phyloP scores from a whole-genome alignment of 2,113 vertebrate species.

The Craseonycteris thonglongyai region DNA sequence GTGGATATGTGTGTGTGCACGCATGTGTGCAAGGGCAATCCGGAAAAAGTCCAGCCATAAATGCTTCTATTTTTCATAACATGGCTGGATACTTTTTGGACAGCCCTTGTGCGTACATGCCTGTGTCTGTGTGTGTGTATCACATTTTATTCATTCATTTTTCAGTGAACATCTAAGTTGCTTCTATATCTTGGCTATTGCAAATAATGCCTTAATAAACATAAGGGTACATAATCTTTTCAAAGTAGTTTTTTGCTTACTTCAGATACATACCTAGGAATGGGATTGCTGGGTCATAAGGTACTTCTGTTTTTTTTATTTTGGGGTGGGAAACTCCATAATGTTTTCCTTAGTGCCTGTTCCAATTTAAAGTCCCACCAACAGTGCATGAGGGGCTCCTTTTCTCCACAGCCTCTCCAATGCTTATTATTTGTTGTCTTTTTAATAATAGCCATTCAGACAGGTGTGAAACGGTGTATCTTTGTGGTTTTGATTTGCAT shows the following conservation, averaged over 20 bases:
- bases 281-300: background rate
- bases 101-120: too few species aligned
- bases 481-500: too few species aligned
- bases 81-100: too few species aligned
- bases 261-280: background rate
- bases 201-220: background rate
- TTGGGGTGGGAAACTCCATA: background rate
- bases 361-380: background rate
- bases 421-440: background rate
- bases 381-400: background rate
- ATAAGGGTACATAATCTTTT: background rate
- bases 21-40: too few species aligned
- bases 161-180: background rate
- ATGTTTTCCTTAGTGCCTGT: background rate
- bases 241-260: background rate
- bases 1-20: background rate
- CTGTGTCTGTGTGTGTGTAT: background rate
- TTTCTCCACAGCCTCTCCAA: background rate
- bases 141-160: background rate
- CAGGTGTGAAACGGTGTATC: background rate
- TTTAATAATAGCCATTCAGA: background rate
- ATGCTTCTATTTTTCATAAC: too few species aligned
- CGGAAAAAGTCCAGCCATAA: too few species aligned
- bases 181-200: background rate
- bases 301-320: background rate